Conservation (phyloP, 2,113 vertebrate species). For the Toxotes chatareus region DNA sequence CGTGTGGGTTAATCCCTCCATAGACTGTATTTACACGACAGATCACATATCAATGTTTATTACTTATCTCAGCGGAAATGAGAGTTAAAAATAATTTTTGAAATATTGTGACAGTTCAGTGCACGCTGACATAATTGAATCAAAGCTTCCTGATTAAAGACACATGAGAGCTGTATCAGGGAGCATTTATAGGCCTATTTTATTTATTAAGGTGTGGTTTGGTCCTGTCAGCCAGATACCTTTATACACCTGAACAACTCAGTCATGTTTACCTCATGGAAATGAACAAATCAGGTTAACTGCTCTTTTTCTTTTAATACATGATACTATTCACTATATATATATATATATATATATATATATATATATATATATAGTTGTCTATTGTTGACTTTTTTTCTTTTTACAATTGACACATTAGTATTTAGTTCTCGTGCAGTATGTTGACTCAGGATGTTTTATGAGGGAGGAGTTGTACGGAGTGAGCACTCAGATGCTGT, state of each 20-base stretch:
- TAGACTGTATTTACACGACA: neutral
- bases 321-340: neutral
- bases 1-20: neutral
- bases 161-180: too few relatives aligned
- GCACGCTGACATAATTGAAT: neutral
- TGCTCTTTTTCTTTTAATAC: neutral
- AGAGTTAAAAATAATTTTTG: neutral
- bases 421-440: conserved; percentile 1
- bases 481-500: neutral
- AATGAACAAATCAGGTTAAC: conserved; percentile 22
- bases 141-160: too few relatives aligned
- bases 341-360: neutral
- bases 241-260: neutral
- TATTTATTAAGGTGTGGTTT: neutral
- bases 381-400: neutral
- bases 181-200: too few relatives aligned
- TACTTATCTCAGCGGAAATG: neutral
- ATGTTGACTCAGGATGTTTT: conserved; percentile 33
- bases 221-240: neutral
- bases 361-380: too few relatives aligned
- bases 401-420: neutral
- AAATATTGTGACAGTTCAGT: too few relatives aligned
- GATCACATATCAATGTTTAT: conserved; percentile 3
- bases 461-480: neutral
- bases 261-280: conserved; percentile 13